Percentiles rank a stretch among this genome's conserved stretches.
Conservation (phyloP, 2,888 invertebrate species). For the Sarcophaga rosellei region DNA sequence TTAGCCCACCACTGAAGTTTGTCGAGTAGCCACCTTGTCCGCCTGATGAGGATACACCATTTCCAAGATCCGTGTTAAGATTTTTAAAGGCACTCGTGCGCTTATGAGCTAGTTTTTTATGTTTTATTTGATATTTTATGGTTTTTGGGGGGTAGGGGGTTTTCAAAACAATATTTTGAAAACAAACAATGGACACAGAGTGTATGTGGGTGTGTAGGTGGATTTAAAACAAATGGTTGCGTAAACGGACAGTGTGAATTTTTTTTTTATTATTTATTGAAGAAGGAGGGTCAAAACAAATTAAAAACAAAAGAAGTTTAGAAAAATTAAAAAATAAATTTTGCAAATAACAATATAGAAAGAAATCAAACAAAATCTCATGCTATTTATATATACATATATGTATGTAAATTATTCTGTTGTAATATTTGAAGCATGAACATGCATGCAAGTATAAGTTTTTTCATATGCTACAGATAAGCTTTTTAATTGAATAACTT, state of each 20-base stretch:
- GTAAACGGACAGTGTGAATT: conserved; percentile 59
- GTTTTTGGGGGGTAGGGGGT: conserved; percentile 42
- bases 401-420: neutral
- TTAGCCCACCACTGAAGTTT: conserved; percentile 92
- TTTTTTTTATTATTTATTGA: conserved; percentile 14
- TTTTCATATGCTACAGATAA: no score
- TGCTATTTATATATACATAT: conserved; percentile 23
- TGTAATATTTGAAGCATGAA: conserved; percentile 3
- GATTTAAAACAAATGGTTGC: conserved; percentile 62
- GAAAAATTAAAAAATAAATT: conserved; percentile 45
- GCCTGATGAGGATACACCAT: conserved; percentile 80
- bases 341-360: conserved; percentile 28
- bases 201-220: conserved; percentile 47
- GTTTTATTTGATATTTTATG: conserved; percentile 71
- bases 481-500: no score
- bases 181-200: conserved; percentile 60
- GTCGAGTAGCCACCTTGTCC: conserved; percentile 89
- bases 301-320: conserved; percentile 55
- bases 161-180: conserved; percentile 46
- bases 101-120: conserved; percentile 80
- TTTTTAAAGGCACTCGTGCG: conserved; percentile 82
- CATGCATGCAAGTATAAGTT: conserved; percentile 33
- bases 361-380: conserved; percentile 40
- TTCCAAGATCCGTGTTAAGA: conserved; percentile 85
- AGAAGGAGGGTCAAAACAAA: conserved; percentile 45